Evolutionary conservation across 2,113 vertebrate genomes (phyloP).

Genomic region (Tringa solitaria): DNA sequence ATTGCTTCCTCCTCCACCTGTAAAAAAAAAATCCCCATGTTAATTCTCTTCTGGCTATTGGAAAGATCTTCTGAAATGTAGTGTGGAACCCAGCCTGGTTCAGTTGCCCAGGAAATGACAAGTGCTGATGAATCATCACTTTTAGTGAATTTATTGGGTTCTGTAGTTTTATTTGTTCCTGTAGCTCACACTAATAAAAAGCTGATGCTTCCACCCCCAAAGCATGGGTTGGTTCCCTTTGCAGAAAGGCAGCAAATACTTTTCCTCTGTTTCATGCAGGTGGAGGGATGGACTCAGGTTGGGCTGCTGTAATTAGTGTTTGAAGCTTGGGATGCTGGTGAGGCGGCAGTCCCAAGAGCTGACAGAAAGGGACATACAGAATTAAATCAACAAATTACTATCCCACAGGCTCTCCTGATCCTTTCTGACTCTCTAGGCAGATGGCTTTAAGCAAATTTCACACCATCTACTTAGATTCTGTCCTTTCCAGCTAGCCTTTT

Average conservation of each 20-base stretch:
- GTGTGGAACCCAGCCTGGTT: not conserved
- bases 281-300: not conserved
- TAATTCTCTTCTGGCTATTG: not conserved
- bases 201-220: not conserved
- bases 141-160: slow-evolving; percentile 23
- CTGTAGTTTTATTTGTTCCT: slow-evolving; percentile 42
- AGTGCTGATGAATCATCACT: not conserved
- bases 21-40: not conserved
- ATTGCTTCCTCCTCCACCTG: not conserved
- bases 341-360: not conserved
- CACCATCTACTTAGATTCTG: not conserved
- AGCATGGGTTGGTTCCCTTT: not conserved
- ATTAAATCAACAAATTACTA: not conserved
- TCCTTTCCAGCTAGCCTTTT: not conserved
- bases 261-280: not conserved
- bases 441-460: not conserved
- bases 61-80: not conserved
- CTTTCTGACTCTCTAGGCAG: not conserved
- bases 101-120: not conserved
- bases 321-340: not conserved
- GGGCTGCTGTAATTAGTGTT: not conserved
- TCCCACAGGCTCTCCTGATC: not conserved
- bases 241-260: not conserved
- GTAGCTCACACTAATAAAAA: slow-evolving; percentile 32
- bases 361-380: not conserved